Evolutionary conservation across 2,797 vertebrate genomes (phyloP), one percentile per base, ranked within the genome.

Genomic region (Picus viridis): DNA sequence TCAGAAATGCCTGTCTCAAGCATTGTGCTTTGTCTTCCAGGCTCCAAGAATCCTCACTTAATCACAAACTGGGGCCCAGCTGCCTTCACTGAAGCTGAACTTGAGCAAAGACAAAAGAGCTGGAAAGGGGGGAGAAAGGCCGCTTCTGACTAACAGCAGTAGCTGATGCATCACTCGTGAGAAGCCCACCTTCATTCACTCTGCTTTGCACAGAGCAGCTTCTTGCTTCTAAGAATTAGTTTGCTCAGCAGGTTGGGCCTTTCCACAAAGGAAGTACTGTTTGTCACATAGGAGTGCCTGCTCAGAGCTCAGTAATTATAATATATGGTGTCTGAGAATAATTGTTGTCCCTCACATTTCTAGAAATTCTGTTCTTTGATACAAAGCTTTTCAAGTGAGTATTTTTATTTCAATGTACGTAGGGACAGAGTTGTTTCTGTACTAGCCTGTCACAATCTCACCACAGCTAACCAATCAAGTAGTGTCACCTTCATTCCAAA

Each of bases 11-110:
- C 63, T 11, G 8, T 39, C 43, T 89, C 65, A 75, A 71, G 39
- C 58, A 16, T 27, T 75, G 17, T n/a, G 19, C 32, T 82, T 23
- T 96, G 8, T 96, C 47, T 92, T 94, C 71, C 95, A 99, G 99
- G 99, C 68, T 98, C 98, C 26, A 99, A 99, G 96, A 98, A 98
- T 32, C 98, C 98, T 65, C 98, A 98, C 86, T 94, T 98, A 61
- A 98, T 99, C 96, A 99, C 99, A 56, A 99, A 99, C 97, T 99
- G 99, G 99, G 99, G 99, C 22, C 98, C 98, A 0, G 98, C 99
- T 0, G 98, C 99, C 3, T 99, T 99, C 93, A 99, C 99, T 49
- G 98, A 99, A 20, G 97, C 97, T 9, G 99, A 99, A 91, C 98
- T 99, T 8, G 98, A 96, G 81, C 97, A 98, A 91, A 98, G 99